These are phyloP conservation scores for Phalangium opilio DNA, from an alignment of 2,888 invertebrate genomes.

Conservation along the genomic window DNA sequence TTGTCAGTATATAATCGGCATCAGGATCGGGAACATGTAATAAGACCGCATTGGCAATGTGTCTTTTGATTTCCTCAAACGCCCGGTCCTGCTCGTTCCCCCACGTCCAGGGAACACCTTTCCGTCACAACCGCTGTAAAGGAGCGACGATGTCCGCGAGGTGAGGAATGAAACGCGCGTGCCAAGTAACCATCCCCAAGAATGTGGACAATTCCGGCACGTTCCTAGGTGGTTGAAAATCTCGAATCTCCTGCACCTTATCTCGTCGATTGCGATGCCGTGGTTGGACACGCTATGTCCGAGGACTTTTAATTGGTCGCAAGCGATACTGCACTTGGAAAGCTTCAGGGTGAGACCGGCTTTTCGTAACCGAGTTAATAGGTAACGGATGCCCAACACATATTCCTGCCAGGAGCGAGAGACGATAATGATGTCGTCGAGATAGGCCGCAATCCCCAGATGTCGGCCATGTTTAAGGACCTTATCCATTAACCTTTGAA, in stretches of 20 bases:
- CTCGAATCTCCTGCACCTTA: neutral
- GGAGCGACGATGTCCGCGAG: neutral
- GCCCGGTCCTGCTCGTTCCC: neutral
- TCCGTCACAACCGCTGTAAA: neutral
- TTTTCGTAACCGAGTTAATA: neutral
- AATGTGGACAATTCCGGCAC: neutral
- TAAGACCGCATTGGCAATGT: conserved; percentile 9
- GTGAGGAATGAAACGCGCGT: conserved; percentile 1
- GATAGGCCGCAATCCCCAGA: neutral
- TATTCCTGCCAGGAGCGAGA: neutral
- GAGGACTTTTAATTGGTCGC: neutral
- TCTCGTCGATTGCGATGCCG: neutral
- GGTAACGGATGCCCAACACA: neutral
- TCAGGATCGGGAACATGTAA: conserved; percentile 3
- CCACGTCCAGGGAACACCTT: neutral
- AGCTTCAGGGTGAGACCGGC: neutral
- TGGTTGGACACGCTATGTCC: neutral
- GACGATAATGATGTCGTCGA: conserved; percentile 5
- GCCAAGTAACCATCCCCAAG: neutral
- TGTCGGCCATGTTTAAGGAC: neutral
- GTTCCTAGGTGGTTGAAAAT: neutral
- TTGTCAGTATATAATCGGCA: neutral
- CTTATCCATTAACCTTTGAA: neutral
- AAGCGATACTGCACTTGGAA: conserved; percentile 1
- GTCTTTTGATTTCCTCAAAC: neutral